Percentiles rank a stretch among this genome's conserved stretches.
phyloP scores from a whole-genome alignment of 2,113 vertebrate species.

The Mustela nigripes region DNA sequence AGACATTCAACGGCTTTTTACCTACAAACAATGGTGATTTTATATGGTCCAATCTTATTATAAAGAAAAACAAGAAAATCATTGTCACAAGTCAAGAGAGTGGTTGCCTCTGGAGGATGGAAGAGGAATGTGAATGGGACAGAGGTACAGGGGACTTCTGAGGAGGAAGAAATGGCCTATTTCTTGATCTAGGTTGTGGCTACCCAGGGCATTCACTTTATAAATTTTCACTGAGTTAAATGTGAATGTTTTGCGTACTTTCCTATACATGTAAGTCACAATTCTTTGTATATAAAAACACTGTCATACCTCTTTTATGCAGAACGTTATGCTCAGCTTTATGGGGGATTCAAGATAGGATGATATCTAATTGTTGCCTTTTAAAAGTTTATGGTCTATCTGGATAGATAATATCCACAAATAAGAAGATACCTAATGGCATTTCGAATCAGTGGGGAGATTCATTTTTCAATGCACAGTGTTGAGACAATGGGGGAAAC shows the following conservation, averaged over 20 bases:
- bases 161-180: background rate
- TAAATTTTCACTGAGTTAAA: background rate
- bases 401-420: background rate
- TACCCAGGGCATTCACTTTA: background rate
- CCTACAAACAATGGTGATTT: background rate
- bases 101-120: background rate
- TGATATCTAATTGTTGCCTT: background rate
- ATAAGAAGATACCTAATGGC: background rate
- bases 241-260: background rate
- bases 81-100: background rate
- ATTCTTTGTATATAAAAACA: background rate
- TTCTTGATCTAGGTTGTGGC: background rate
- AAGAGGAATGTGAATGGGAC: background rate
- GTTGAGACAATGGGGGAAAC: background rate
- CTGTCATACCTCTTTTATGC: background rate
- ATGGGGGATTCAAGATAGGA: background rate
- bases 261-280: background rate
- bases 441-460: background rate
- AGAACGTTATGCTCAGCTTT: slow-evolving; percentile 31
- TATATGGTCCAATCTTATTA: background rate
- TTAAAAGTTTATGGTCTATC: background rate
- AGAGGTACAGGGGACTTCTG: no score
- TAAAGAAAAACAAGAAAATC: slow-evolving; percentile 37
- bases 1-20: background rate
- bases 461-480: background rate